Evolutionary conservation across 1,140 invertebrate genomes (phyloP).

Genomic region (Drosophila gunungcola): DNA sequence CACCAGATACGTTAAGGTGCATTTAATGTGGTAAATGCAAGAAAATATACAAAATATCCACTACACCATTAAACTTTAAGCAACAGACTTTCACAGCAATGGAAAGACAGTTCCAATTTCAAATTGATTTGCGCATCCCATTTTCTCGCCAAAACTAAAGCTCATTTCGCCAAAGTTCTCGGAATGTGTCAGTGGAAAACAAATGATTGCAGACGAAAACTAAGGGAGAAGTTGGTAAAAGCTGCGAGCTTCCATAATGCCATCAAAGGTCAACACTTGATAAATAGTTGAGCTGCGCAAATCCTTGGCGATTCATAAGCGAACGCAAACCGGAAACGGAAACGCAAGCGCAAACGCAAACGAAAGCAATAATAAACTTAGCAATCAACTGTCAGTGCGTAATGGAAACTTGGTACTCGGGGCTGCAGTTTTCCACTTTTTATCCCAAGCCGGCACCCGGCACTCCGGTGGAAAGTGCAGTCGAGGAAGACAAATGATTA

Average conservation of each 20-base stretch:
- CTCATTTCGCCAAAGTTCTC: conserved; percentile 23
- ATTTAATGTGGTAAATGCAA: neutral
- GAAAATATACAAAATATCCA: neutral
- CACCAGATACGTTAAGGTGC: neutral
- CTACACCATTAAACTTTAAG: neutral
- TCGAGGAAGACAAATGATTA: conserved; percentile 64
- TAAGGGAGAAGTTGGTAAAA: conserved; percentile 11
- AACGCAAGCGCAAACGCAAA: conserved; percentile 27
- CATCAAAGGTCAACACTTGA: conserved; percentile 59
- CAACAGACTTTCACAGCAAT: neutral
- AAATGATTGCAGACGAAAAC: conserved; percentile 45
- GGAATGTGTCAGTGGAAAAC: conserved; percentile 46
- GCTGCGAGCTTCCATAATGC: conserved; percentile 32
- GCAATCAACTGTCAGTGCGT: conserved; percentile 66
- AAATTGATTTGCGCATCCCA: conserved; percentile 36
- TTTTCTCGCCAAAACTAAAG: conserved; percentile 27
- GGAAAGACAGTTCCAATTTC: neutral
- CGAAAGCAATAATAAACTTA: conserved; percentile 64
- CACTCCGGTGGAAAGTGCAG: conserved; percentile 30
- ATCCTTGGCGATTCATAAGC: conserved; percentile 53
- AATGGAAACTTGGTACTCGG: conserved; percentile 48
- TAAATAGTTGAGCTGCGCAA: conserved; percentile 51
- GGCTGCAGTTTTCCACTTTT: conserved; percentile 17
- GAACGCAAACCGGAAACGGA: conserved; percentile 43
- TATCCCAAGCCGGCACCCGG: neutral